Base-by-base conservation (phyloP, 2,113 vertebrate species). In the Gymnobelideus leadbeateri region DNA sequence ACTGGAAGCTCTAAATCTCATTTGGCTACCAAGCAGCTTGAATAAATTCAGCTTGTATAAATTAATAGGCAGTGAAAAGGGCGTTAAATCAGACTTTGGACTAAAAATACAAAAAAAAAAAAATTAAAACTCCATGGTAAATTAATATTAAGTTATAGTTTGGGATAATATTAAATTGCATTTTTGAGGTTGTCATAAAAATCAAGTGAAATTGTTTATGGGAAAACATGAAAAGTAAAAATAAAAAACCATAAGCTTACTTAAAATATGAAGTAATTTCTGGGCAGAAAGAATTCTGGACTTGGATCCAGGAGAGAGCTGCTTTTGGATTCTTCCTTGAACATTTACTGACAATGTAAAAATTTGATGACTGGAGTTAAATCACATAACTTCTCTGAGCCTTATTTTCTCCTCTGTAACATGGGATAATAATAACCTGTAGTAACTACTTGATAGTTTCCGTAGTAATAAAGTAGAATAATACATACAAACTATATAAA, bases 101-200 rank as follows among this genome's bases (percentile, higher is more conserved):
- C 52, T 93, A 93, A 91, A 84, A 84, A 21, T 21, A 43, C n/a
- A 84, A 43, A 84, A 84, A 84, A 92, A 23, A 94, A 24, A n/a
- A n/a, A n/a, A n/a, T 61, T n/a, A 97, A 92, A 96, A 61, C 68
- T 55, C 93, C 89, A 92, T 89, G 95, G 92, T 97, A 94, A 97
- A 84, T 96, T 55, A 26, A 47, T 93, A 91, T 93, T 95, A 92
- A 61, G 1, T 84, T 84, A 23, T n/a, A 84, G 8, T 84, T 84
- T 84, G 50, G 95, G 89, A 96, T 89, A 95, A 96, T 92, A 55
- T 95, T 91, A 57, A 77, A 93, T 94, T 96, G 90, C 92, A 51
- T 91, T 96, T 92, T 91, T 92, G 49, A 49, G 90, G 92, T 55
- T 89, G 47, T 97, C 92, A 53, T 91, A 94, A 94, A 31, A 92